Evolutionary conservation across 2,113 vertebrate genomes (phyloP).

Genomic region (Anhinga anhinga): DNA sequence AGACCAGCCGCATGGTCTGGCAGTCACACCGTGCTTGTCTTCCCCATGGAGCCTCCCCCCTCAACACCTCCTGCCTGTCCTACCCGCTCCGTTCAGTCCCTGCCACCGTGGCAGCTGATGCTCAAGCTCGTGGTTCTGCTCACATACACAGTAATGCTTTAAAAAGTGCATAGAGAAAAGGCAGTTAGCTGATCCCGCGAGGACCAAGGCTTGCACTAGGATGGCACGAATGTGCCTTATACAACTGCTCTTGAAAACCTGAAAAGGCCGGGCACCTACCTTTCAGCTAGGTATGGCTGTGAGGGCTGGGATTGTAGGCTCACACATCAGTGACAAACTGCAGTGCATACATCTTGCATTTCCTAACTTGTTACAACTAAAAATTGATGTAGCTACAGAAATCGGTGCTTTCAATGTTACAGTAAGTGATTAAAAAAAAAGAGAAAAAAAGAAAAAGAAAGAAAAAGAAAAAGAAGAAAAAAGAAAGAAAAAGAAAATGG

Average conservation of each 20-base stretch:
- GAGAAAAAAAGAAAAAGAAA: not conserved
- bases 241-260: accelerated
- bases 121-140: not conserved
- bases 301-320: not conserved
- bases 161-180: not conserved
- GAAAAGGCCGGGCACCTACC: accelerated
- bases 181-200: accelerated
- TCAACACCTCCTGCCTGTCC: not conserved
- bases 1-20: accelerated
- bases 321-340: not conserved
- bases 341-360: not conserved
- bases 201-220: not conserved
- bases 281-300: not conserved
- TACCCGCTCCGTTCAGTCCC: accelerated
- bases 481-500: not conserved
- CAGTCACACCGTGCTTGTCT: accelerated
- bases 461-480: not conserved
- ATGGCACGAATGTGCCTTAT: not conserved
- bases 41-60: accelerated
- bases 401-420: not conserved
- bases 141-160: accelerated
- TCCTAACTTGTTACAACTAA: not conserved
- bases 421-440: not conserved
- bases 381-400: not conserved
- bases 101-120: not conserved